Evolutionary conservation across 2,888 invertebrate species (phyloP), one percentile per base, ranked within the genome.

Genomic region (Sarcophaga subvicina): DNA sequence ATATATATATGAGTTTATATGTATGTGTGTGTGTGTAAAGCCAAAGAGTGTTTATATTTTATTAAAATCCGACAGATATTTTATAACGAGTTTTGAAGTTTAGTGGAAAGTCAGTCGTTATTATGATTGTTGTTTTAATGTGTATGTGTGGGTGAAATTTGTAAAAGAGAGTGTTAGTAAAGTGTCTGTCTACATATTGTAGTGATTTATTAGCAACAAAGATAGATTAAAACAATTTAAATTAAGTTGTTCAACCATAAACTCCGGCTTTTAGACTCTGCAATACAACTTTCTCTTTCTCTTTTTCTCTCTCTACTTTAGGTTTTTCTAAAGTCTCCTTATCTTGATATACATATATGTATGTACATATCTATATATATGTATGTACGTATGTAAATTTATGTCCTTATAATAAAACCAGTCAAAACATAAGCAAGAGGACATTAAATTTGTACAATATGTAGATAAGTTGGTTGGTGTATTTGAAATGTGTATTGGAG

Each of bases 171-270:
- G 54, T 17, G 17, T 54, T 54, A 54, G 54, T 17, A 54, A 54
- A 54, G n/a, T 71, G 12, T 22, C 27, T 22, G 73, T 62, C 25
- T 86, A 49, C 83, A 80, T 83, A 60, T 59, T 49, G 87, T 90
- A 89, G 90, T 91, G 91, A 91, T 92, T 91, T 91, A 91, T 91
- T 88, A 86, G 87, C 86, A 88, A 83, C 88, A 88, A 86, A 88
- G 87, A 88, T 91, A 92, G 91, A 91, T 92, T 92, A 92, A 92
- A 91, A 91, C 91, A 91, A 91, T 91, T 92, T 91, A 92, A 91
- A 91, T 91, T 91, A 91, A 91, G 92, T 91, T 92, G 92, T 91
- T 91, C 91, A 90, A 90, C 89, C 91, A 89, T 87, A 87, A 88
- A 87, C 80, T 80, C 27, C 54, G 62, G 27, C 72, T 63, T 72